These are phyloP conservation scores for Cryptocephalus moraei DNA, from an alignment of 2,888 invertebrate species.

Conservation along the genomic window DNA sequence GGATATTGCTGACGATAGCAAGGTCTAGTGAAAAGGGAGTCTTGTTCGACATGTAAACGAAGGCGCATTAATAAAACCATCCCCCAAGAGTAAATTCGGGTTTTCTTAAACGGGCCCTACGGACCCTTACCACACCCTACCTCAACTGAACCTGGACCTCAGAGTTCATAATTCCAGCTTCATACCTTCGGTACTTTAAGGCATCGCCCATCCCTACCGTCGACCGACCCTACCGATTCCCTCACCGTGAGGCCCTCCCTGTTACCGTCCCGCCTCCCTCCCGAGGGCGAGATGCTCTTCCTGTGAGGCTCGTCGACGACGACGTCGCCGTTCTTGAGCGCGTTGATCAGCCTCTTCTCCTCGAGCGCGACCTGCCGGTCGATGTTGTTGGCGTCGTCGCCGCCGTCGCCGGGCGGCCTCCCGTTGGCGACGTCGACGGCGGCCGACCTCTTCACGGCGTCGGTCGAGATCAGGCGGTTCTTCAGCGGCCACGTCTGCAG, in stretches of 20 bases:
- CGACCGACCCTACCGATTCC: neutral
- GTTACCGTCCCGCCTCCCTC: constrained; percentile 2
- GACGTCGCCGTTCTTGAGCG: constrained; percentile 62
- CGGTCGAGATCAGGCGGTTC: constrained; percentile 43
- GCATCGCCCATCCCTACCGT: no score
- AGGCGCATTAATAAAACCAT: no score
- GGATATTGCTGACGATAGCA: no score
- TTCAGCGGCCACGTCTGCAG: constrained; percentile 51
- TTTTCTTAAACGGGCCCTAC: no score
- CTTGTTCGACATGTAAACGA: no score
- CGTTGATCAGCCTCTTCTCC: constrained; percentile 69
- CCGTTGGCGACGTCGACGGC: constrained; percentile 1
- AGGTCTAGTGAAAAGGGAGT: no score
- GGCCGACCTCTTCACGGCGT: constrained; percentile 31
- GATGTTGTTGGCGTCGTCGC: constrained; percentile 10
- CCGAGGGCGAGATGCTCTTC: neutral
- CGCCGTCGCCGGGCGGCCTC: neutral
- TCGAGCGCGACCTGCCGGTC: constrained; percentile 59
- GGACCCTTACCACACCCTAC: no score
- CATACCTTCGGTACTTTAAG: no score
- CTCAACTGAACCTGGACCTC: no score
- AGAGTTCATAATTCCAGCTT: no score
- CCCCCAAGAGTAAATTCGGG: no score
- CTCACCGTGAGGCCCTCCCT: constrained; percentile 6
- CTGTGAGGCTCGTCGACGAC: constrained; percentile 37